phyloP scores from a whole-genome alignment of 92 coral and sea anemone genomes.

The Palythoa heliodiscus region DNA sequence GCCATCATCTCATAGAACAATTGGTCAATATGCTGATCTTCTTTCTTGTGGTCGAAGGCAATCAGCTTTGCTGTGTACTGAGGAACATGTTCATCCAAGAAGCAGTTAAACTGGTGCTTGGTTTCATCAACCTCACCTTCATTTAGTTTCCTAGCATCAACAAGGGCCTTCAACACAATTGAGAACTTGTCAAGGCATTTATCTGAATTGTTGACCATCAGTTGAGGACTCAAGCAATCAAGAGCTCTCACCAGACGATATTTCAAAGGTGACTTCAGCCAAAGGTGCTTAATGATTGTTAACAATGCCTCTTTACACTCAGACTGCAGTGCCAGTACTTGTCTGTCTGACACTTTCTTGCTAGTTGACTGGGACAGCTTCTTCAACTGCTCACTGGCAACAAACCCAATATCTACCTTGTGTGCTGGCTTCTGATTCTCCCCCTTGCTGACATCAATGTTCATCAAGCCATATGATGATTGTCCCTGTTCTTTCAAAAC shows the following conservation, averaged over 20 bases:
- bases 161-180: conserved; percentile 18
- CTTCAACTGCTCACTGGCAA: too few species aligned
- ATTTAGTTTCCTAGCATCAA: conserved; percentile 32
- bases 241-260: not conserved
- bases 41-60: conserved; percentile 26
- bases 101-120: conserved; percentile 23
- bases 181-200: conserved; percentile 14
- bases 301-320: too few species aligned
- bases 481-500: conserved; percentile 34
- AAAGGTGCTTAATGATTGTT: too few species aligned
- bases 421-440: conserved; percentile 30
- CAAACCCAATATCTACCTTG: too few species aligned
- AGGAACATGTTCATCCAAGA: not conserved
- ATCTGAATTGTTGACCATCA: conserved; percentile 22
- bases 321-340: too few species aligned
- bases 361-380: too few species aligned
- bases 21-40: conserved; percentile 34
- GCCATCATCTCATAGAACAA: conserved; percentile 35
- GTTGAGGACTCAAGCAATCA: conserved; percentile 27
- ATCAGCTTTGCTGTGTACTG: conserved; percentile 10
- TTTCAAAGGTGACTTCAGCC: too few species aligned
- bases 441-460: conserved; percentile 6
- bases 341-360: too few species aligned
- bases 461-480: conserved; percentile 13
- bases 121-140: conserved; percentile 23